A percentile compares a stretch with the other conserved stretches of the same genome.
Evolutionary conservation across 1,140 invertebrate genomes (phyloP).

Genomic region (Eumeta japonica): DNA sequence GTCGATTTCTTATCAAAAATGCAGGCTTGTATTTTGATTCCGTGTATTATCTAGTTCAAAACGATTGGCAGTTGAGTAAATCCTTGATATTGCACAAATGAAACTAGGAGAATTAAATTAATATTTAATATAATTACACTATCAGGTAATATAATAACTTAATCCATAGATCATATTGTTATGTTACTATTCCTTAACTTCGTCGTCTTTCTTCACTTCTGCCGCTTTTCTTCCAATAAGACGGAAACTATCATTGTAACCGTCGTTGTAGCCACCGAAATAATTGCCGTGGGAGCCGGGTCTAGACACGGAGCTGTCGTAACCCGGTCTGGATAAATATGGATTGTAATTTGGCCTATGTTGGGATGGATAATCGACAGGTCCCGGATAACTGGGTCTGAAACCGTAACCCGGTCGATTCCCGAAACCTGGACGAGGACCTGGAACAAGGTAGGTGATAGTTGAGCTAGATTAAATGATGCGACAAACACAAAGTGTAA

Average conservation of each 20-base stretch:
- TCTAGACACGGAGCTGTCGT: conserved; percentile 17
- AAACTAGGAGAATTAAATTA: no score
- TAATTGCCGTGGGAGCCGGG: conserved; percentile 21
- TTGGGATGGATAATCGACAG: conserved; percentile 11
- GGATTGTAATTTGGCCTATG: conserved; percentile 13
- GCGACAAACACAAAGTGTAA: not conserved
- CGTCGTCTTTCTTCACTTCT: conserved; percentile 26
- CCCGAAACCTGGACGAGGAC: conserved; percentile 18
- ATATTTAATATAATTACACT: no score
- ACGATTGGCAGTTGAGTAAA: no score
- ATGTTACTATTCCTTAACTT: no score
- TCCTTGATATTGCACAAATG: no score
- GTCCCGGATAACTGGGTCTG: conserved; percentile 12
- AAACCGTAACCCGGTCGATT: conserved; percentile 16
- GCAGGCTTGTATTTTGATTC: no score
- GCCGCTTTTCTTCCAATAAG: conserved; percentile 22
- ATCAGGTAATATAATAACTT: no score
- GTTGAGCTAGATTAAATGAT: not conserved
- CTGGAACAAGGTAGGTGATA: not conserved
- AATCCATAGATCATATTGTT: no score
- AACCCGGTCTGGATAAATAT: conserved; percentile 19
- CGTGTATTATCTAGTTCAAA: no score
- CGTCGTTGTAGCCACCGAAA: conserved; percentile 28
- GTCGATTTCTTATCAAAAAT: no score
- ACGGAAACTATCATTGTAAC: conserved; percentile 30